Conservation (phyloP, 2,888 invertebrate genomes). For the Ceratothoa steindachneri region DNA sequence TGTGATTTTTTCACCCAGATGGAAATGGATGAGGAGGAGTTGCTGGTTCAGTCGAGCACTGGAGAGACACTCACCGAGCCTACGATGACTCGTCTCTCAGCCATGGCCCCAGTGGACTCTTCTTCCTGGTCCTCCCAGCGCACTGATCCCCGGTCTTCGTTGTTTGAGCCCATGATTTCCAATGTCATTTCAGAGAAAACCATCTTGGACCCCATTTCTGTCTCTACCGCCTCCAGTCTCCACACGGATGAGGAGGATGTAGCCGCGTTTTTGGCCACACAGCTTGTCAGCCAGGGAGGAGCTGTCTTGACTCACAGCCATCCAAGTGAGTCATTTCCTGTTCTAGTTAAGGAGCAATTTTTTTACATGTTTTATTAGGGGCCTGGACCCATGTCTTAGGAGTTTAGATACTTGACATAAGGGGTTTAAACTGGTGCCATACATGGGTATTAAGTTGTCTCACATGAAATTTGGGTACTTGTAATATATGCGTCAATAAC, state of each 20-base stretch:
- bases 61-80: background rate
- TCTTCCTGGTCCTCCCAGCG: background rate
- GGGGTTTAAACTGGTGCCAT: no score
- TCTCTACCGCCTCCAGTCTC: background rate
- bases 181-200: background rate
- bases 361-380: no score
- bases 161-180: background rate
- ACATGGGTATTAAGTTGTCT: no score
- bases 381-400: no score
- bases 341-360: background rate
- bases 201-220: background rate
- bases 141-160: background rate
- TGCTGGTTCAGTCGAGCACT: background rate
- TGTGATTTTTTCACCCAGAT: no score
- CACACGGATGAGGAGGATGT: conserved; percentile 49
- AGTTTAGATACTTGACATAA: no score
- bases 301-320: background rate
- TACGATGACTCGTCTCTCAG: background rate
- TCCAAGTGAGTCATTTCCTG: background rate
- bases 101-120: background rate
- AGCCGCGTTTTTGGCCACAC: conserved; percentile 50
- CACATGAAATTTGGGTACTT: no score
- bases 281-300: conserved; percentile 45
- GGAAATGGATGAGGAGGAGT: background rate
- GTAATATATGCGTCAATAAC: no score